Percentiles rank a stretch among this genome's conserved stretches.
Conservation (phyloP, 2,797 vertebrate species). For the Gadopsis bispinosus region DNA sequence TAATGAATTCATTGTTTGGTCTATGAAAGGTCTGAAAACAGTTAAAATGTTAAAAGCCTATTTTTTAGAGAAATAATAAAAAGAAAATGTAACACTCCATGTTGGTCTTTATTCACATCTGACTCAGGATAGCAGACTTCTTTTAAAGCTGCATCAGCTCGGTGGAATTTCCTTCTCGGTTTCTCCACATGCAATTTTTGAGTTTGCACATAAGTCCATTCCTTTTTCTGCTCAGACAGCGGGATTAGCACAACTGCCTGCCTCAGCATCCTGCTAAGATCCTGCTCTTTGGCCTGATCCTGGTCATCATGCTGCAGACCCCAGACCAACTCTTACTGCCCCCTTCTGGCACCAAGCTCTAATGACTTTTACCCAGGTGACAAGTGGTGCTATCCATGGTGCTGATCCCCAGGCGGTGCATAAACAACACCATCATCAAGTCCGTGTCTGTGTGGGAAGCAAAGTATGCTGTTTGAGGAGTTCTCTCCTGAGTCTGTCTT, state of each 20-base stretch:
- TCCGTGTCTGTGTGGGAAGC: not conserved
- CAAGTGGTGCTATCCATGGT: constrained; percentile 73
- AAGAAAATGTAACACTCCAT: not conserved
- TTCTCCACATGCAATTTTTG: constrained; percentile 43
- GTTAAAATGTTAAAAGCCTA: not conserved
- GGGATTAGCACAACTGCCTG: constrained; percentile 66
- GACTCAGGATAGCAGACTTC: constrained; percentile 5
- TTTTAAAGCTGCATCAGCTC: constrained; percentile 50
- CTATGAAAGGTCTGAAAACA: not conserved
- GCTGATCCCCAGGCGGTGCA: constrained; percentile 59
- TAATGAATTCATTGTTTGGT: not conserved
- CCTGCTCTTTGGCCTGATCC: constrained; percentile 61
- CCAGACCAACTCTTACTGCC: constrained; percentile 38
- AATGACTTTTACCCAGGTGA: constrained; percentile 13
- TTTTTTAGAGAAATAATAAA: not conserved
- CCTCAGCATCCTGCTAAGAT: constrained; percentile 69
- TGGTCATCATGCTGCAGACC: constrained; percentile 23
- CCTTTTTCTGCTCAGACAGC: constrained; percentile 67
- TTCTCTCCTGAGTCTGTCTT: constrained; percentile 5
- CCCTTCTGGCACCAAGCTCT: constrained; percentile 50
- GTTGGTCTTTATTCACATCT: constrained; percentile 25
- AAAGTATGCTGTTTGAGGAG: constrained; percentile 10
- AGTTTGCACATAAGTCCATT: constrained; percentile 50
- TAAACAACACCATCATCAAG: not conserved
- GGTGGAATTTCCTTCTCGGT: constrained; percentile 31